Conservation (phyloP, 2,888 invertebrate genomes). For the Sminthurides aquaticus region DNA sequence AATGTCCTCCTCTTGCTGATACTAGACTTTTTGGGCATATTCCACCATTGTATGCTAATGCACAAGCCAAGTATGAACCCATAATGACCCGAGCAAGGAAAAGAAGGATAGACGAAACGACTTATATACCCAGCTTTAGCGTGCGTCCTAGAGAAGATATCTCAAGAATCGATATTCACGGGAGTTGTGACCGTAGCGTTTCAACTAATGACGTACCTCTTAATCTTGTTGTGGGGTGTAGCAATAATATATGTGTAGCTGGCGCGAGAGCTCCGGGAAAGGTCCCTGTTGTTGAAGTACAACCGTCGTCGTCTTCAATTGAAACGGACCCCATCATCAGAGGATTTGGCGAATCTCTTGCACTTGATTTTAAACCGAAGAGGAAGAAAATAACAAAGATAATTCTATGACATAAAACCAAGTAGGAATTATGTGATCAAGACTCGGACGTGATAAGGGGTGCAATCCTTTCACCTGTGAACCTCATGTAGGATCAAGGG, state of each 20-base stretch:
- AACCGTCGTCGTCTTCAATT: background rate
- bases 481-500: too few species aligned
- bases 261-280: background rate
- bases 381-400: background rate
- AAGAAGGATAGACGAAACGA: conserved; percentile 34
- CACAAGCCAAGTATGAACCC: conserved; percentile 35
- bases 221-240: conserved; percentile 20
- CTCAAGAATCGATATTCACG: background rate
- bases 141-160: background rate
- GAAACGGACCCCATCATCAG: conserved; percentile 16
- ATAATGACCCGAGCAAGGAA: conserved; percentile 43
- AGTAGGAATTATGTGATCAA: background rate
- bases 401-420: background rate
- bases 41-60: conserved; percentile 21
- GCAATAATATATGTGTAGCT: conserved; percentile 7
- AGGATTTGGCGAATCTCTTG: conserved; percentile 3
- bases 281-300: background rate
- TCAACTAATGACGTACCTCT: conserved; percentile 10
- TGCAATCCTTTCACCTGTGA: background rate
- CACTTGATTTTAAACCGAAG: conserved; percentile 2
- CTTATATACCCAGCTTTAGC: background rate
- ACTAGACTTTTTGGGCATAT: conserved; percentile 17
- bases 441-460: background rate
- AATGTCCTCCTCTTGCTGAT: conserved; percentile 1
- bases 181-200: conserved; percentile 12